phyloP scores from a whole-genome alignment of 1,140 invertebrate genomes.

The Brachionus asplanchnoidis region DNA sequence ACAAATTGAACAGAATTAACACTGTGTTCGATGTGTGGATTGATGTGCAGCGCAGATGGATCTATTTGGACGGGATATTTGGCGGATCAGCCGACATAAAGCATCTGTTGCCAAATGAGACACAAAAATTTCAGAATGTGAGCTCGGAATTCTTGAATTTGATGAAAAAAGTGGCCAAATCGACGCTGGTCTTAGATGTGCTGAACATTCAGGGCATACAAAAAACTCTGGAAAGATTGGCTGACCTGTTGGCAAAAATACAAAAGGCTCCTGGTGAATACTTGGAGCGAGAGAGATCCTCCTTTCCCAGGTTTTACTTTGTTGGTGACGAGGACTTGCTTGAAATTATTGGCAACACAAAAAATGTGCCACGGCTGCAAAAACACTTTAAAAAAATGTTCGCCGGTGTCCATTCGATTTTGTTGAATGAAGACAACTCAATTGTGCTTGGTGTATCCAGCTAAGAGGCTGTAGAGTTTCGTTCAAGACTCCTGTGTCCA shows the following conservation, averaged over 20 bases:
- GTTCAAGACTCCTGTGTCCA: too few species aligned
- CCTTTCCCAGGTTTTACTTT: conserved; percentile 94
- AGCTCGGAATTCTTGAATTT: too few species aligned
- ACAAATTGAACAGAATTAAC: too few species aligned
- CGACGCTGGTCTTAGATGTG: conserved; percentile 95
- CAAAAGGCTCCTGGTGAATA: conserved; percentile 99
- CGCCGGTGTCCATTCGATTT: conserved; percentile 87
- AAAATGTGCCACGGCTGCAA: too few species aligned
- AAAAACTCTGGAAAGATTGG: conserved; percentile 86
- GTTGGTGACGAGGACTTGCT: too few species aligned
- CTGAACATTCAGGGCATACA: conserved; percentile 92
- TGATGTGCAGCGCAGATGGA: too few species aligned
- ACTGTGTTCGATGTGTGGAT: too few species aligned
- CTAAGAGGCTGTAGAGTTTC: conserved; percentile 91
- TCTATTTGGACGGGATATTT: too few species aligned
- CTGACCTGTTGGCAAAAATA: conserved; percentile 94
- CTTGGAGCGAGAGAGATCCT: conserved; percentile 90
- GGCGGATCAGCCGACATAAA: too few species aligned
- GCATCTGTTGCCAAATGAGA: too few species aligned
- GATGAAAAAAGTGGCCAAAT: conserved; percentile 89
- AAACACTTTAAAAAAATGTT: conserved; percentile 99
- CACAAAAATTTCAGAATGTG: too few species aligned
- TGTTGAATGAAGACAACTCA: conserved; percentile 86
- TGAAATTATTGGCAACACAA: too few species aligned
- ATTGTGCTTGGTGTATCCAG: conserved; percentile 84